Conservation (phyloP, 1,140 invertebrate genomes). For the Mya arenaria region DNA sequence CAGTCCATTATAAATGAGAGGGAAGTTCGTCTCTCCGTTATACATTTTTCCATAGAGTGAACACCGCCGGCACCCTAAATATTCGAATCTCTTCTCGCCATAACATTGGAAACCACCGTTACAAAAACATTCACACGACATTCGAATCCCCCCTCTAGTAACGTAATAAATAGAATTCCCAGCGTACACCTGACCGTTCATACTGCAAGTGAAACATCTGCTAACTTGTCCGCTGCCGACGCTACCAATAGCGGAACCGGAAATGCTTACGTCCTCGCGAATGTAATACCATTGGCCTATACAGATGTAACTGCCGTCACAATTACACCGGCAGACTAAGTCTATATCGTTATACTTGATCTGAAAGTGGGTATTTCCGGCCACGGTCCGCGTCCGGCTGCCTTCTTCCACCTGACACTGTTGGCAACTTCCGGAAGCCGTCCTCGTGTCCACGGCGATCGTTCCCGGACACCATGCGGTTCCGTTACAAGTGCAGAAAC, state of each 20-base stretch:
- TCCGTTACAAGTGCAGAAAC: slow-evolving; percentile 68
- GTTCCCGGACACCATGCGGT: slow-evolving; percentile 24
- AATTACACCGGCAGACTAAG: slow-evolving; percentile 46
- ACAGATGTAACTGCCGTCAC: slow-evolving; percentile 43
- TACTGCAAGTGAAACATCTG: slow-evolving; percentile 41
- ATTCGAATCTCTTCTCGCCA: slow-evolving; percentile 1
- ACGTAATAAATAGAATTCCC: slow-evolving; percentile 44
- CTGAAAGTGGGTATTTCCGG: slow-evolving; percentile 31
- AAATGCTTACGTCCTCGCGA: slow-evolving; percentile 31
- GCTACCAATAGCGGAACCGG: slow-evolving; percentile 39
- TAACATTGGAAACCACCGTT: slow-evolving; percentile 50
- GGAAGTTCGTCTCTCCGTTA: slow-evolving; percentile 26
- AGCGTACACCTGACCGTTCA: slow-evolving; percentile 38
- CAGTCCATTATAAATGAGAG: slow-evolving; percentile 28
- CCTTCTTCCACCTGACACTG: slow-evolving; percentile 10
- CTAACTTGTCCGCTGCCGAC: not conserved
- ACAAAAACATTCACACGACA: slow-evolving; percentile 57
- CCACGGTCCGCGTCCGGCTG: not conserved
- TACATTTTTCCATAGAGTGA: slow-evolving; percentile 4
- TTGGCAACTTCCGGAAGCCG: slow-evolving; percentile 1
- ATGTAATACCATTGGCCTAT: slow-evolving; percentile 37
- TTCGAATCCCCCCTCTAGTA: slow-evolving; percentile 43
- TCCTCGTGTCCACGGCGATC: slow-evolving; percentile 32
- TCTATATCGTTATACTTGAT: slow-evolving; percentile 18
- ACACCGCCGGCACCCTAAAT: slow-evolving; percentile 21